Evolutionary conservation across 2,113 vertebrate species (phyloP).

Genomic region (Actenoides hombroni): DNA sequence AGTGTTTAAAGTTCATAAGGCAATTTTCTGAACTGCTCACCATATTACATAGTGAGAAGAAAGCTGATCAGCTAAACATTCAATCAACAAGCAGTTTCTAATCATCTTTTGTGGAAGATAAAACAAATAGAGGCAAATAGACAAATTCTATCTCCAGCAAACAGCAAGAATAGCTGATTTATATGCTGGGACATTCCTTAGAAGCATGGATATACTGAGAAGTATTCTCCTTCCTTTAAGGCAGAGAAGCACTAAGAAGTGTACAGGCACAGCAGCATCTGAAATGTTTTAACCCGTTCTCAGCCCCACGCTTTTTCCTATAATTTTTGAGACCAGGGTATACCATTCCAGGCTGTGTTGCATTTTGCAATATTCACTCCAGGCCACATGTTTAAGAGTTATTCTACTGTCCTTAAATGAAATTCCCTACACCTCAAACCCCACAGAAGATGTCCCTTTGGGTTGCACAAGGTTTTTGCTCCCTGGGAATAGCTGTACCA

Average conservation of each 20-base stretch:
- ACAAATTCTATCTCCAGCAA: background rate
- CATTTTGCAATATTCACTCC: background rate
- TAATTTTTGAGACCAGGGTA: background rate
- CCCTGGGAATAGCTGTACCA: background rate
- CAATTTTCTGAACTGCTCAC: conserved; percentile 14
- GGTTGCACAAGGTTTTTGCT: background rate
- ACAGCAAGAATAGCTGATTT: background rate
- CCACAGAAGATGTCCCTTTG: background rate
- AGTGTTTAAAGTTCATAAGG: conserved; percentile 23
- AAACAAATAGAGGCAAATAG: conserved; percentile 39
- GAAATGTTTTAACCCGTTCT: background rate
- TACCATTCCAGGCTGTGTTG: background rate
- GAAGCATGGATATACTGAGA: background rate
- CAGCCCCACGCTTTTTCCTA: background rate
- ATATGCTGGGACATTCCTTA: background rate
- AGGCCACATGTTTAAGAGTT: background rate
- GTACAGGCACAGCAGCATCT: background rate
- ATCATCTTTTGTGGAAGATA: conserved; percentile 5
- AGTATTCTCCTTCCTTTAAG: background rate
- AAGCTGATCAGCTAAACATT: conserved; percentile 21
- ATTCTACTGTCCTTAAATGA: background rate
- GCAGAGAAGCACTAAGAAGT: background rate
- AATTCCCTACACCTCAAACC: background rate
- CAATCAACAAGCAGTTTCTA: conserved; percentile 7
- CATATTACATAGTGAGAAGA: background rate